Percentiles rank a stretch among this genome's conserved stretches.
phyloP scores from a whole-genome alignment of 2,888 invertebrate genomes.

The Lasioglossum zephyrum region DNA sequence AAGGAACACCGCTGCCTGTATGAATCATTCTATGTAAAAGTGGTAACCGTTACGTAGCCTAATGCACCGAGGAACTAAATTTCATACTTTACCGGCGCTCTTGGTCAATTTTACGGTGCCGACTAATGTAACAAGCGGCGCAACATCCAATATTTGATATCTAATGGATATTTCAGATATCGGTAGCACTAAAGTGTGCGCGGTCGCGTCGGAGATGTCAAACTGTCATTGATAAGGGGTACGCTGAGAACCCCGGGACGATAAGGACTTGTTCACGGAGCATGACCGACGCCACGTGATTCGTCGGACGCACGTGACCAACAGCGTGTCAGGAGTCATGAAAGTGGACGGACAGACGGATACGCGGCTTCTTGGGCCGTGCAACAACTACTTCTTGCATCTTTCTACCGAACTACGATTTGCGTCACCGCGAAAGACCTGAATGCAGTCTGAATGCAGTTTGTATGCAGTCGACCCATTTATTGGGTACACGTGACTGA shows the following conservation, averaged over 20 bases:
- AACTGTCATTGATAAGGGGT: neutral
- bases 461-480: neutral
- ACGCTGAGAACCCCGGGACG: constrained; percentile 29
- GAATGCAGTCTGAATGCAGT: neutral
- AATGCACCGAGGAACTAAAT: neutral
- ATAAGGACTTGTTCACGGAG: constrained; percentile 14
- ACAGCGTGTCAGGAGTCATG: constrained; percentile 51
- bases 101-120: neutral
- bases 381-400: constrained; percentile 61
- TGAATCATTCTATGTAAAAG: neutral
- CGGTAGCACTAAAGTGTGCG: neutral
- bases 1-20: neutral
- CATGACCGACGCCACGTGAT: constrained; percentile 65
- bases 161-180: neutral
- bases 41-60: neutral
- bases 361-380: constrained; percentile 50
- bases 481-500: neutral
- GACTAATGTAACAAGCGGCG: neutral
- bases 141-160: neutral
- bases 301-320: constrained; percentile 58
- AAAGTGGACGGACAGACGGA: constrained; percentile 57
- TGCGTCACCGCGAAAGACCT: constrained; percentile 48
- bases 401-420: constrained; percentile 45
- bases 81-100: neutral
- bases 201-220: neutral